These are phyloP conservation scores for Lepidonotus clava DNA, from an alignment of 2,888 invertebrate genomes.

Conservation along the genomic window DNA sequence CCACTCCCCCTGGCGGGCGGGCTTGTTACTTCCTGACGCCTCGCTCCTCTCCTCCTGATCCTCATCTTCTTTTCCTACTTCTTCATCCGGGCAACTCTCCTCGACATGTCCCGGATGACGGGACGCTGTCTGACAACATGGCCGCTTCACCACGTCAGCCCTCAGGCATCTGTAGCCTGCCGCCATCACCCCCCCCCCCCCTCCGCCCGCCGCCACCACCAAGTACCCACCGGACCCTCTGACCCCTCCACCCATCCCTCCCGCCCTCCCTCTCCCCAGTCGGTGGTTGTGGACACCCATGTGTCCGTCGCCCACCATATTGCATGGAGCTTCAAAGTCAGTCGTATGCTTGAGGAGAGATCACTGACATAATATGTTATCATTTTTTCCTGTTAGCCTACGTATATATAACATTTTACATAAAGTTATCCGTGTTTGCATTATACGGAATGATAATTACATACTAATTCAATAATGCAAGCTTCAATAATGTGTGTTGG, in stretches of 20 bases:
- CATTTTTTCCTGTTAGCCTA: too few species aligned
- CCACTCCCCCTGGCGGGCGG: background rate
- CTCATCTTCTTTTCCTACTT: background rate
- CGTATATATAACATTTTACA: too few species aligned
- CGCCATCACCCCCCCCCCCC: background rate
- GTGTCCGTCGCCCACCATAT: too few species aligned
- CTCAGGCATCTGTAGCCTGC: conserved; percentile 18
- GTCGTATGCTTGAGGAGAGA: too few species aligned
- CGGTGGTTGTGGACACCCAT: too few species aligned
- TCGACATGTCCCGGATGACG: background rate
- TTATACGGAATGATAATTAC: too few species aligned
- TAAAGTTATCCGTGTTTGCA: too few species aligned
- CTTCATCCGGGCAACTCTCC: background rate
- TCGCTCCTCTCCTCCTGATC: background rate
- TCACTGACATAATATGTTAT: too few species aligned
- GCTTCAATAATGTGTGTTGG: too few species aligned
- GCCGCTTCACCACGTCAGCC: conserved; percentile 23
- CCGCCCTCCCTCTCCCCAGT: too few species aligned
- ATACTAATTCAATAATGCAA: too few species aligned
- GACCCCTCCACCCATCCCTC: background rate
- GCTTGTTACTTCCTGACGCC: background rate
- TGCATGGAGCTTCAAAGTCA: too few species aligned
- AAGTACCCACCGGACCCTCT: background rate
- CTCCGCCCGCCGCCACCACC: background rate
- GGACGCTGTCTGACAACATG: conserved; percentile 24